phyloP scores from a whole-genome alignment of 1,140 invertebrate genomes.

The Tenebrio molitor region DNA sequence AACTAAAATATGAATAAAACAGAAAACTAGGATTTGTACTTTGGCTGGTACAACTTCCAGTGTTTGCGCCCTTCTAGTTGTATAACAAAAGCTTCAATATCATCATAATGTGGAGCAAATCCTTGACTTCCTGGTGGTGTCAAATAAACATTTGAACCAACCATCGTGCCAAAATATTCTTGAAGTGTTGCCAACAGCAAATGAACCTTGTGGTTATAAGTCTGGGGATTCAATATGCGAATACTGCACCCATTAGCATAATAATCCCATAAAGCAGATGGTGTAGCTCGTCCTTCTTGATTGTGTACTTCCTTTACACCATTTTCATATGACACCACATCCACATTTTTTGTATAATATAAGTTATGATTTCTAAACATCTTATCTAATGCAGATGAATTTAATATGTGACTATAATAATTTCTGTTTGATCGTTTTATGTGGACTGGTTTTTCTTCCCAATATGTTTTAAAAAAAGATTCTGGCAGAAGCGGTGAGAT shows the following conservation, averaged over 20 bases:
- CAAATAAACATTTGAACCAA: constrained; percentile 95
- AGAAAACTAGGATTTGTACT: constrained; percentile 61
- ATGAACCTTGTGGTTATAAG: constrained; percentile 79
- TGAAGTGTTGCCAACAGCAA: constrained; percentile 83
- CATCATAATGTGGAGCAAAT: constrained; percentile 98
- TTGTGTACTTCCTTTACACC: constrained; percentile 88
- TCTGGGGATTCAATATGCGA: constrained; percentile 94
- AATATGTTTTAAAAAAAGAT: constrained; percentile 78
- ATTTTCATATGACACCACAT: constrained; percentile 89
- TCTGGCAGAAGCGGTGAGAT: constrained; percentile 75
- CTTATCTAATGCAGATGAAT: constrained; percentile 81
- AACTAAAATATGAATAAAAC: constrained; percentile 13
- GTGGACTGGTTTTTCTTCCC: constrained; percentile 86
- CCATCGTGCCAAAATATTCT: constrained; percentile 94
- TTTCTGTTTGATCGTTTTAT: constrained; percentile 75
- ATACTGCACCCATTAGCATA: constrained; percentile 93
- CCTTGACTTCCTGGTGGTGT: constrained; percentile 97
- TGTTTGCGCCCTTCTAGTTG: constrained; percentile 96
- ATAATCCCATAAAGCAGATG: constrained; percentile 91
- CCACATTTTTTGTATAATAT: constrained; percentile 88
- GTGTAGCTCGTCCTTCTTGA: constrained; percentile 79
- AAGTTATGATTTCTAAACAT: constrained; percentile 83
- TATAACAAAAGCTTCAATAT: constrained; percentile 98
- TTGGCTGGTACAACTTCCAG: constrained; percentile 92
- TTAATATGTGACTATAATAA: constrained; percentile 84